A percentile compares a stretch with the other conserved stretches of the same genome.
phyloP scores from a whole-genome alignment of 2,113 vertebrate species.

The Cyrtonyx montezumae region DNA sequence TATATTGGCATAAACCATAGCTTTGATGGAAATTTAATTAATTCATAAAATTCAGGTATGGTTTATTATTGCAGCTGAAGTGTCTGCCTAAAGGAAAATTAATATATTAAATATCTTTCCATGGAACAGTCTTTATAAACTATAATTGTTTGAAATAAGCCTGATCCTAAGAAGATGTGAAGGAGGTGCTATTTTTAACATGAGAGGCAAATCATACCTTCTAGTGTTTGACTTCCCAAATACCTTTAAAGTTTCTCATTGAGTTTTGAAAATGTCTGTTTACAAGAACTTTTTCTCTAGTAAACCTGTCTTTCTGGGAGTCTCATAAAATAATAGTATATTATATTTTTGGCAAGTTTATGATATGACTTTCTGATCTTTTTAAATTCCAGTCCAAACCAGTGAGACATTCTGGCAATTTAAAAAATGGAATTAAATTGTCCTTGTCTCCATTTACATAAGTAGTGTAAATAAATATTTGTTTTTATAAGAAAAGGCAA shows the following conservation, averaged over 20 bases:
- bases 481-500: neutral
- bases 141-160: constrained; percentile 66
- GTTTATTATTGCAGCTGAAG: constrained; percentile 52
- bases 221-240: constrained; percentile 77
- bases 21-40: constrained; percentile 30
- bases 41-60: neutral
- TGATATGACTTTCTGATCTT: constrained; percentile 6
- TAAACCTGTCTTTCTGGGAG: constrained; percentile 49
- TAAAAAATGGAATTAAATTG: neutral
- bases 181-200: constrained; percentile 72
- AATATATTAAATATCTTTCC: constrained; percentile 48
- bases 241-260: constrained; percentile 72
- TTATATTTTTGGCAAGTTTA: neutral
- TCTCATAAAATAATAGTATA: constrained; percentile 11
- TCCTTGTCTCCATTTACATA: neutral
- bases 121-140: constrained; percentile 21
- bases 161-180: constrained; percentile 46
- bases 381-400: constrained; percentile 7
- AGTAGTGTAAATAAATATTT: constrained; percentile 27
- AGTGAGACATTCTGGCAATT: neutral
- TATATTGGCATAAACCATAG: neutral
- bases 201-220: constrained; percentile 69
- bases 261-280: constrained; percentile 72
- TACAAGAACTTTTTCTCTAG: constrained; percentile 72
- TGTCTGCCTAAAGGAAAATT: constrained; percentile 49